Evolutionary conservation across 2,888 invertebrate genomes (phyloP), one percentile per base, ranked within the genome.

Genomic region (Bellardia bayeri): DNA sequence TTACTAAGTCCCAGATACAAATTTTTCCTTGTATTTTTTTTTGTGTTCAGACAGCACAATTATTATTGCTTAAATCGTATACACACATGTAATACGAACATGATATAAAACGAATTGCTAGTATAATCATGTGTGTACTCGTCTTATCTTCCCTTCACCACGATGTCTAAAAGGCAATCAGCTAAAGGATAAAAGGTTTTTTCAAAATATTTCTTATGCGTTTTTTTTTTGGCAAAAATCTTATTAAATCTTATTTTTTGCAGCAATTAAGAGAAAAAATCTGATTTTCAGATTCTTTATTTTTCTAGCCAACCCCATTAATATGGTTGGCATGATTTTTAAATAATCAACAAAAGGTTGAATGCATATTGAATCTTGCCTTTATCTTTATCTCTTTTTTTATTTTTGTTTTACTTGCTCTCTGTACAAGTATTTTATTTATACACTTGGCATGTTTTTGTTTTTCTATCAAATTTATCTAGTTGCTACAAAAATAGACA

Each of bases 361-460:
- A 66, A 66, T 61, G 79, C 68, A 61, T 66, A 75, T 63, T 80
- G 74, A 68, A 68, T 61, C 51, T 63, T 76, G 42, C 54, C 45
- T 75, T 56, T 80, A 79, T 61, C 68, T 80, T 54, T 16, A 23
- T 42, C 33, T 51, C 16, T 14, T 63, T 49, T 61, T 45, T 51
- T 13, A 8, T 51, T 45, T 11, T 49, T n/a, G 16, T 51, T 45
- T 80, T 14, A 45, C 23, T 30, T 56, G 16, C 49, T 56, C 58
- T 72, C 42, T 42, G n/a, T n/a, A 80, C 74, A 85, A 80, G 51
- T 63, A 69, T 75, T 81, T 85, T 72, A 66, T 74, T 81, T 74
- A 63, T 81, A 75, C 51, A 81, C 85, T 85, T 81, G 80, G 80
- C 85, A 80, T 81, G 74, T 76, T 80, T 85, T 80, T 85, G 63